phyloP scores from a whole-genome alignment of 35 echinoderm and acorn worm species.

The Lytechinus pictus region DNA sequence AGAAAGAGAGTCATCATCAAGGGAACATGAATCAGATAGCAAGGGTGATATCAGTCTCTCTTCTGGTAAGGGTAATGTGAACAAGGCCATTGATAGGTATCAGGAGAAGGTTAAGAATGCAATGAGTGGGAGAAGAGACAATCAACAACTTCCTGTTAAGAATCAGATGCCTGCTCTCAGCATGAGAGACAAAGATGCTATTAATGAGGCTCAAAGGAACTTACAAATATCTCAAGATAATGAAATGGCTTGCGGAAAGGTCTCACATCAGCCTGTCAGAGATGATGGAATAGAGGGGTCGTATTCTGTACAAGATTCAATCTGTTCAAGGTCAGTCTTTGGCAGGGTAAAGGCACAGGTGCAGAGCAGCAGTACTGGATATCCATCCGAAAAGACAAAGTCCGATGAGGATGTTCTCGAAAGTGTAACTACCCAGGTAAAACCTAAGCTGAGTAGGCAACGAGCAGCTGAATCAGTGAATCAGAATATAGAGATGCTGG shows the following conservation, averaged over 20 bases:
- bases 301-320: not conserved
- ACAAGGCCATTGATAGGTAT: conserved; percentile 22
- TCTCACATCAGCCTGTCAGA: not conserved
- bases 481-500: not conserved
- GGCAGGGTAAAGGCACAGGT: not conserved
- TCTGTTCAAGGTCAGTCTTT: not conserved
- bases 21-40: not conserved
- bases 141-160: not conserved
- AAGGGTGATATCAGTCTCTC: not conserved
- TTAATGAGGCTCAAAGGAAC: conserved; percentile 36
- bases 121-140: not conserved
- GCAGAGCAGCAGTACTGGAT: not conserved
- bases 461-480: not conserved
- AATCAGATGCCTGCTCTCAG: not conserved
- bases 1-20: not conserved
- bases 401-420: not conserved
- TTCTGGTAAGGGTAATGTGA: conserved; percentile 6
- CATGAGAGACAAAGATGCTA: conserved; percentile 24
- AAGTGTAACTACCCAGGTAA: not conserved
- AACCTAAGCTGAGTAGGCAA: conserved; percentile 20
- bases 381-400: not conserved
- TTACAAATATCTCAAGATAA: not conserved
- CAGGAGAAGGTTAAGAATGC: conserved; percentile 20
- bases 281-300: not conserved
- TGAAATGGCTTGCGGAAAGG: not conserved